Evolutionary conservation across 2,797 vertebrate genomes (phyloP).

Genomic region (Alexandromys oeconomus): DNA sequence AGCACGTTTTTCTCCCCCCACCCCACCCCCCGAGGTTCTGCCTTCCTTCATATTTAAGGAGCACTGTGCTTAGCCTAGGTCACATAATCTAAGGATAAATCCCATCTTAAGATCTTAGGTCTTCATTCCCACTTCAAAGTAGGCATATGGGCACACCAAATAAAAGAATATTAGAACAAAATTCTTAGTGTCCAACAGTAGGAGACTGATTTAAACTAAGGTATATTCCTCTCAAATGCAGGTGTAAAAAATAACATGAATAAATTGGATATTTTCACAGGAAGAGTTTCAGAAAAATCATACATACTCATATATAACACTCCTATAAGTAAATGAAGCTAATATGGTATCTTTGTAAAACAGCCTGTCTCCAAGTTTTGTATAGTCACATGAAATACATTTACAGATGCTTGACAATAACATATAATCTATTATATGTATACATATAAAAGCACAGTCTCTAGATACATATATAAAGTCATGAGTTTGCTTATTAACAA

Average conservation of each 20-base stretch:
- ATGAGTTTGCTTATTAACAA: constrained; percentile 8
- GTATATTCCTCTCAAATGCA: neutral
- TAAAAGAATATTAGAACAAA: neutral
- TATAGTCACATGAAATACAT: neutral
- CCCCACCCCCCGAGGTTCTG: accelerated
- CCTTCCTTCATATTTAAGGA: neutral
- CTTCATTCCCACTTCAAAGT: neutral
- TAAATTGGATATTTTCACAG: neutral
- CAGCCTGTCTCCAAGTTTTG: neutral
- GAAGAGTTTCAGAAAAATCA: neutral
- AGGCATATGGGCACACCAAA: neutral
- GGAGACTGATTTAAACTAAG: neutral
- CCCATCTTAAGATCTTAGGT: neutral
- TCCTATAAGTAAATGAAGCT: neutral
- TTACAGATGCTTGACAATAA: neutral
- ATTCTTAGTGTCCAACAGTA: neutral
- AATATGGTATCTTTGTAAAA: neutral
- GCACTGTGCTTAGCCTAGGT: neutral
- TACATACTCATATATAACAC: neutral
- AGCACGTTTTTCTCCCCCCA: accelerated
- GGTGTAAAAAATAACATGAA: neutral
- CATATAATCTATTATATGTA: neutral
- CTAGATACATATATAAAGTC: neutral
- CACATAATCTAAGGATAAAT: neutral
- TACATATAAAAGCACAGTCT: neutral